phyloP scores from a whole-genome alignment of 2,888 invertebrate genomes.

The Dendrolimus pini region DNA sequence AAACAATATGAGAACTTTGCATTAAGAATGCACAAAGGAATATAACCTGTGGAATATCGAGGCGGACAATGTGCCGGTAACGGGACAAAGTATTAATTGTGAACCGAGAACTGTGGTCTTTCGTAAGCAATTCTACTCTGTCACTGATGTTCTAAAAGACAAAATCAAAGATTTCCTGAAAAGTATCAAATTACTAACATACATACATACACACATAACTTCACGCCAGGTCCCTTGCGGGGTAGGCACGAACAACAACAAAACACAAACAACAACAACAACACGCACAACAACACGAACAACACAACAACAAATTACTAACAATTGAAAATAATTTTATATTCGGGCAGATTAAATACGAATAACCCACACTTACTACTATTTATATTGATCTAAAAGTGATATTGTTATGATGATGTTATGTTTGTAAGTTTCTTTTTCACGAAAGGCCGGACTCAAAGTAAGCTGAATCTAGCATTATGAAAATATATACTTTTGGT shows the following conservation, averaged over 20 bases:
- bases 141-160: conserved; percentile 2
- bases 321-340: background rate
- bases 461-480: too few species aligned
- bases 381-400: too few species aligned
- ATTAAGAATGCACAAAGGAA: conserved; percentile 61
- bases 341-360: background rate
- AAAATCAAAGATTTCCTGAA: too few species aligned
- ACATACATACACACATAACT: too few species aligned
- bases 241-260: too few species aligned
- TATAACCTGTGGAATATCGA: conserved; percentile 54
- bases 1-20: conserved; percentile 52
- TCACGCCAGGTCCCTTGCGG: too few species aligned
- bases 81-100: conserved; percentile 68
- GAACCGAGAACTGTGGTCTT: conserved; percentile 57
- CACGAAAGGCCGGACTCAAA: too few species aligned
- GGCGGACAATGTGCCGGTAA: conserved; percentile 65
- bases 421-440: too few species aligned
- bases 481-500: too few species aligned
- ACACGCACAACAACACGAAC: too few species aligned
- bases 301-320: background rate
- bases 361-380: background rate
- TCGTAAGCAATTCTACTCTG: conserved; percentile 46
- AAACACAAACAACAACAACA: too few species aligned
- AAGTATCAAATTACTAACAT: background rate
- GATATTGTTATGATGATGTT: too few species aligned